phyloP scores from a whole-genome alignment of 2,888 invertebrate species.

The Drosophila parthenogenetica region DNA sequence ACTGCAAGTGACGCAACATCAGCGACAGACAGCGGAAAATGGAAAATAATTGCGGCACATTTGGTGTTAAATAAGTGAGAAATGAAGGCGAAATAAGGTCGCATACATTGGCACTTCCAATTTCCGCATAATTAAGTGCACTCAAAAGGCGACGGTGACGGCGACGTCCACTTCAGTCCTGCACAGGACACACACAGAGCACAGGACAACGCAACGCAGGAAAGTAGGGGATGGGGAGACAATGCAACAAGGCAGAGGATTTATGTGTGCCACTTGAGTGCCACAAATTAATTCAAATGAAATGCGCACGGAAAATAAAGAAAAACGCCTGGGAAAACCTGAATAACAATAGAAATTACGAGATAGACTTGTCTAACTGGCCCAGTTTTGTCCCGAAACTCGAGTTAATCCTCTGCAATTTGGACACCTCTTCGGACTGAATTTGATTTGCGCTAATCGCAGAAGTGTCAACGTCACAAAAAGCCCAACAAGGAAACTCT shows the following conservation, averaged over 20 bases:
- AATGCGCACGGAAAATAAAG: slow-evolving; percentile 47
- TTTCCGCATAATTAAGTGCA: slow-evolving; percentile 76
- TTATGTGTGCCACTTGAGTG: slow-evolving; percentile 81
- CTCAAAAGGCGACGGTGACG: slow-evolving; percentile 54
- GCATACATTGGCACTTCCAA: slow-evolving; percentile 36
- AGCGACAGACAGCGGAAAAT: slow-evolving; percentile 56
- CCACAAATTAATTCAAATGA: slow-evolving; percentile 82
- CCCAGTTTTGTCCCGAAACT: slow-evolving; percentile 14
- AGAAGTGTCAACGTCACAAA: slow-evolving; percentile 66
- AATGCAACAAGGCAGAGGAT: slow-evolving; percentile 51
- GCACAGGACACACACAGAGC: not conserved
- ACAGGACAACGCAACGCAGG: slow-evolving; percentile 23
- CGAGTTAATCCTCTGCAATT: slow-evolving; percentile 70
- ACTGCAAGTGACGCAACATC: slow-evolving; percentile 71
- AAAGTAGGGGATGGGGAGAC: slow-evolving; percentile 23
- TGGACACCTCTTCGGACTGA: slow-evolving; percentile 68
- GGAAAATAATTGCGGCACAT: slow-evolving; percentile 64
- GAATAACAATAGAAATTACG: slow-evolving; percentile 13
- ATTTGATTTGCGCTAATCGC: slow-evolving; percentile 79
- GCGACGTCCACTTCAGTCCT: slow-evolving; percentile 36
- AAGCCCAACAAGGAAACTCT: slow-evolving; percentile 12
- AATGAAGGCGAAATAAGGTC: slow-evolving; percentile 32
- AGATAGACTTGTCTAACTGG: slow-evolving; percentile 20
- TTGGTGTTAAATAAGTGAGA: slow-evolving; percentile 69
- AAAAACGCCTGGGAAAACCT: slow-evolving; percentile 17